Evolutionary conservation across 2,888 invertebrate genomes (phyloP), one percentile per base, ranked within the genome.

Genomic region (Nasonia oneida): DNA sequence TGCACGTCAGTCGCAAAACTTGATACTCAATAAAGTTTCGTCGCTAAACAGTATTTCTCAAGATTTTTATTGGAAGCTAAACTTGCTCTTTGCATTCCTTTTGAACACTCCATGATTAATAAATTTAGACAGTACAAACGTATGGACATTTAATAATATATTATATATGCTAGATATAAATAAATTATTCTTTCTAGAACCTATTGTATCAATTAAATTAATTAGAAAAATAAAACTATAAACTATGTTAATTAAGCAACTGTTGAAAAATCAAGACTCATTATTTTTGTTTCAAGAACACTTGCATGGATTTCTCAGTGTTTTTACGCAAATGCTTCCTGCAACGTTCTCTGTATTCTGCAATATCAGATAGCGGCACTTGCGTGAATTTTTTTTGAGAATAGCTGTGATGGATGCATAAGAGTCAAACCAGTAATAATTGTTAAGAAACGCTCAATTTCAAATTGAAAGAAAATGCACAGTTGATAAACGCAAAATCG

Each of bases 1-100:
- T 71, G 47, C 5, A 47, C 6, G 53, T 75, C 42, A 81, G 71
- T 80, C 57, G 33, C 10, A 53, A 29, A 67, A 37, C 12, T 80
- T n/a, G 3, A 39, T 5, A 23, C 33, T 84, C 2, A 5, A 70
- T 53, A 74, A 80, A 29, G n/a, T 57, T 67, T 29, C n/a, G 8
- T 79, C 67, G 3, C 37, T 33, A 10, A 33, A 83, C 53, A 12
- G 39, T 42, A 64, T 61, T 74, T 57, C 23, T n/a, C 23, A 39
- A 67, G 47, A 71, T 14, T 12, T 61, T n/a, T 23, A 57, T 53
- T 83, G n/a, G 10, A 73, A 71, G 3, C n/a, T 77, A 47, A 50
- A 77, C 53, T 53, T 14, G 42, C 5, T 5, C 15, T 15, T 23
- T 75, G 67, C 61, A 53, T 53, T 53, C 77, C 6, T 29, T 18